phyloP scores from a whole-genome alignment of 2,888 invertebrate genomes.

The Hipparchia semele region DNA sequence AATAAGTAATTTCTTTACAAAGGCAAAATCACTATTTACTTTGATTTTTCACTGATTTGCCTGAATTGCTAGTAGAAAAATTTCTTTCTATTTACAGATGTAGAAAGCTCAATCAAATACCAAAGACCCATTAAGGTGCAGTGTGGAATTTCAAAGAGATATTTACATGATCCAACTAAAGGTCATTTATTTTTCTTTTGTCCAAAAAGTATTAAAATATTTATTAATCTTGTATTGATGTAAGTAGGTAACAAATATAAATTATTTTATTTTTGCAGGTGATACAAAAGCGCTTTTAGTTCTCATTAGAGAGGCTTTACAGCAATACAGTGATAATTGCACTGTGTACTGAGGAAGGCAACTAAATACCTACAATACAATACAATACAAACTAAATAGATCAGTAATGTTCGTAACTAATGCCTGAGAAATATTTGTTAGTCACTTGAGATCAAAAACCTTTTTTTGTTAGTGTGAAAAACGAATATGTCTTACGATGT shows the following conservation, averaged over 20 bases:
- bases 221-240: not conserved
- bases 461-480: no score
- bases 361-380: no score
- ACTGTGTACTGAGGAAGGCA: conserved; percentile 17
- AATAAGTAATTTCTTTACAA: no score
- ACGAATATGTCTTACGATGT: no score
- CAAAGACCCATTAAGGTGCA: conserved; percentile 74
- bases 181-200: conserved; percentile 47
- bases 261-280: conserved; percentile 50
- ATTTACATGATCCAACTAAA: conserved; percentile 63
- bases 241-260: not conserved
- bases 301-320: conserved; percentile 49
- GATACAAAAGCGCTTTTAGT: conserved; percentile 47
- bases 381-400: no score
- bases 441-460: no score
- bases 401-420: not conserved
- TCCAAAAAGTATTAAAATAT: not conserved
- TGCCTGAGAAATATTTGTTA: not conserved
- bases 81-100: conserved; percentile 52
- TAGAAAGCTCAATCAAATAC: conserved; percentile 64
- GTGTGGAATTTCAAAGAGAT: conserved; percentile 67
- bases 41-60: no score
- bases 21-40: no score
- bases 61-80: not conserved
- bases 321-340: conserved; percentile 32